A percentile compares a stretch with the other conserved stretches of the same genome.
Conservation (phyloP, 2,113 vertebrate genomes). For the Prochilodus magdalenae region DNA sequence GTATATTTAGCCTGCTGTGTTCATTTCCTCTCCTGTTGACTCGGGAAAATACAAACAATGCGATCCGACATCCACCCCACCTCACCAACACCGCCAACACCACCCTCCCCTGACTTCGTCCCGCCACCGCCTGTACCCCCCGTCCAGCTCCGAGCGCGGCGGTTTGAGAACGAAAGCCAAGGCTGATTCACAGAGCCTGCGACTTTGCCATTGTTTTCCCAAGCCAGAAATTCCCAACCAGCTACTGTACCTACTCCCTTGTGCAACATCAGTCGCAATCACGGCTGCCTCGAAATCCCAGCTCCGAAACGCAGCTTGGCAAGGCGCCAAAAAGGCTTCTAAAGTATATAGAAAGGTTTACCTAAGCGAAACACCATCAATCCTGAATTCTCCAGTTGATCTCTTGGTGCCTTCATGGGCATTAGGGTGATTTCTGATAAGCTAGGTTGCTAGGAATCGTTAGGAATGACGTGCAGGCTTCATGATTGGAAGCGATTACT, state of each 20-base stretch:
- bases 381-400: not conserved
- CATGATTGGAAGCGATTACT: not conserved
- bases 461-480: not conserved
- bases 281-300: not conserved
- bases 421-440: not conserved
- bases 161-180: conserved; percentile 62
- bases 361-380: not conserved
- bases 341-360: conserved; percentile 11
- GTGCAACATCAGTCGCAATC: not conserved
- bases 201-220: conserved; percentile 41
- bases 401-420: not conserved
- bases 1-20: conserved; percentile 76
- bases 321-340: not conserved
- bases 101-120: conserved; percentile 34
- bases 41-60: conserved; percentile 76
- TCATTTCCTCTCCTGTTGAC: conserved; percentile 74
- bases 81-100: conserved; percentile 6
- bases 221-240: conserved; percentile 34
- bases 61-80: conserved; percentile 38
- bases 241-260: not conserved
- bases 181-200: conserved; percentile 61
- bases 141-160: conserved; percentile 51
- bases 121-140: conserved; percentile 1
- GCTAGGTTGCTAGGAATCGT: too few species aligned
- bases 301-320: not conserved